These are phyloP conservation scores for Lepidurus arcticus DNA, from an alignment of 1,140 invertebrate species.

Conservation along the genomic window DNA sequence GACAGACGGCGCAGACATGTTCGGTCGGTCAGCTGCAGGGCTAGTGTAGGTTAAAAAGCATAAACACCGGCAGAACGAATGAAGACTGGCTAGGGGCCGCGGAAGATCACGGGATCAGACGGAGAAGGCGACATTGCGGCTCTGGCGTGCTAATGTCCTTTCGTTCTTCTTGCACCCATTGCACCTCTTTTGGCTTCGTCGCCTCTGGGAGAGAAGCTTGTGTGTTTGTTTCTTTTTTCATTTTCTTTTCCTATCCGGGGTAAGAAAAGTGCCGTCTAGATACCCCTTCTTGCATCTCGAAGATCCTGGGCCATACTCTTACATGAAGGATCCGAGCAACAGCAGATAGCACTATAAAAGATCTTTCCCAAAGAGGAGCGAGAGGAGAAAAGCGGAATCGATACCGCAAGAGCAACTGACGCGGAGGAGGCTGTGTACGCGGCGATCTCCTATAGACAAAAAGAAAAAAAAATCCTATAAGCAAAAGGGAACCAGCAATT, in stretches of 20 bases:
- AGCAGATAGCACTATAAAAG: background rate
- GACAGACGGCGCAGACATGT: background rate
- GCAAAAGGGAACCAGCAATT: too few species aligned
- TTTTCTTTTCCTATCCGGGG: background rate
- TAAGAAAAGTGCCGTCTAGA: slow-evolving; percentile 3
- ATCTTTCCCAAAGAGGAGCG: slow-evolving; percentile 1
- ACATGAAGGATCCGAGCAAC: background rate
- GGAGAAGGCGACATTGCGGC: background rate
- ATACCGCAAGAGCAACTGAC: background rate
- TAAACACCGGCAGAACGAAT: background rate
- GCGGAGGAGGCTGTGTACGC: background rate
- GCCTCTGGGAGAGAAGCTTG: background rate
- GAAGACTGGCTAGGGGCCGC: background rate
- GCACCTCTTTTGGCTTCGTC: slow-evolving; percentile 6
- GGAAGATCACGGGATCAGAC: background rate
- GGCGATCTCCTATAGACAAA: background rate
- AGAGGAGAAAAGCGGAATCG: slow-evolving; percentile 5
- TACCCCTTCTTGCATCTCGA: slow-evolving; percentile 3
- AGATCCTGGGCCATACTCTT: background rate
- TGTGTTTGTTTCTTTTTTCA: background rate
- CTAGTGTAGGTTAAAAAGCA: background rate
- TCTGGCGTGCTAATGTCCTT: slow-evolving; percentile 7
- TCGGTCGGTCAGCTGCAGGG: background rate
- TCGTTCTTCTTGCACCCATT: background rate
- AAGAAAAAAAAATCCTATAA: background rate